Evolutionary conservation across 2,888 invertebrate genomes (phyloP), one percentile per base, ranked within the genome.

Genomic region (Tiphia femorata): DNA sequence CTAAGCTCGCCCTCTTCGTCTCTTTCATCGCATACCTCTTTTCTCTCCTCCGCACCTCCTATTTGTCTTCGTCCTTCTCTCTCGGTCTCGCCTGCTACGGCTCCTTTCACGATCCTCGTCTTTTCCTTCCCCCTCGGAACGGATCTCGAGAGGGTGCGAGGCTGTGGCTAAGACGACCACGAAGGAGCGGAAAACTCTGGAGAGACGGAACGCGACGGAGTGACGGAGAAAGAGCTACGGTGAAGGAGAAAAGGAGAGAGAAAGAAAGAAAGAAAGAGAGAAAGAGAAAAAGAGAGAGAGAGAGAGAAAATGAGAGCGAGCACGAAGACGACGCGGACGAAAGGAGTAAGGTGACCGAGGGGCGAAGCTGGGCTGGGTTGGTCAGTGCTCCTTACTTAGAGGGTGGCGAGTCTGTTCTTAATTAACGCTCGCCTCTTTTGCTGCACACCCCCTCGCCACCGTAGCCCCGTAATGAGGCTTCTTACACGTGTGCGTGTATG

Each of bases 341-440:
- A n/a, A n/a, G n/a, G n/a, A n/a, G n/a, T n/a, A n/a, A n/a, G n/a
- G n/a, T n/a, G n/a, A n/a, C n/a, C n/a, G n/a, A n/a, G n/a, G n/a
- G n/a, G n/a, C n/a, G n/a, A n/a, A n/a, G n/a, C n/a, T n/a, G n/a
- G 54, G 20, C 46, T 37, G 58, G 52, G 49, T 49, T 63, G 75
- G 75, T 75, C 79, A 80, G 81, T 79, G 81, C 80, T 81, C 80
- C 81, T 81, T 80, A 80, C 79, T 77, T 78, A 78, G 75, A 76
- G 79, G 81, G 80, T 80, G 81, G 81, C 74, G 81, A 81, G 81
- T 81, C 81, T 81, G 81, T 81, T 81, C 81, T 81, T 81, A 81
- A 81, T 81, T 81, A 81, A 81, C 81, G 81, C 81, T 80, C 77
- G 79, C 77, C 81, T 81, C 81, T 80, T 79, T 77, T 78, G 76